Conservation (phyloP, 2,888 invertebrate genomes). For the Stomorhina lunata region DNA sequence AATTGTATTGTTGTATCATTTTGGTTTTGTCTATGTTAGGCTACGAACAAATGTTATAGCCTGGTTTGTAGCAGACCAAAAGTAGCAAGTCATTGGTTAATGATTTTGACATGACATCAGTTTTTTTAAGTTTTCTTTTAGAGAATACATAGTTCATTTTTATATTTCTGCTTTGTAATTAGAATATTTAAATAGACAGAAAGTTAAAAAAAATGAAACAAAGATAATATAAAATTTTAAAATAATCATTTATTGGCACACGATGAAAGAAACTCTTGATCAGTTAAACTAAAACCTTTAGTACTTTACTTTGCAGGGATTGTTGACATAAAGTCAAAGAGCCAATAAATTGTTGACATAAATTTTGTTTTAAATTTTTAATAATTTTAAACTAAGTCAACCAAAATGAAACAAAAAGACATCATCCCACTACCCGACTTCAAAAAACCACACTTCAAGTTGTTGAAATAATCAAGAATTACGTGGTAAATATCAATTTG, state of each 20-base stretch:
- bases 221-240: no score
- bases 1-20: no score
- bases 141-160: background rate
- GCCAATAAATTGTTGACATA: conserved; percentile 37
- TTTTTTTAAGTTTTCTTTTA: background rate
- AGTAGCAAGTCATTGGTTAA: background rate
- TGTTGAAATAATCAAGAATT: background rate
- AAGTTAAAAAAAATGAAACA: background rate
- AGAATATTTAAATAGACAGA: background rate
- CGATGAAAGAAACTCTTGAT: background rate
- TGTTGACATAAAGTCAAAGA: background rate
- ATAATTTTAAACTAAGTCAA: background rate
- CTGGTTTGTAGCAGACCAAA: no score
- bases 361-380: conserved; percentile 13
- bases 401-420: background rate
- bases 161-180: background rate
- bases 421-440: background rate
- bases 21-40: no score
- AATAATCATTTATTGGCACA: no score
- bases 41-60: no score
- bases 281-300: background rate
- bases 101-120: background rate
- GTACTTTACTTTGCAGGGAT: background rate
- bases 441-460: background rate
- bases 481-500: conserved; percentile 17